Conservation (phyloP, 1,140 invertebrate genomes). For the Varroa destructor region DNA sequence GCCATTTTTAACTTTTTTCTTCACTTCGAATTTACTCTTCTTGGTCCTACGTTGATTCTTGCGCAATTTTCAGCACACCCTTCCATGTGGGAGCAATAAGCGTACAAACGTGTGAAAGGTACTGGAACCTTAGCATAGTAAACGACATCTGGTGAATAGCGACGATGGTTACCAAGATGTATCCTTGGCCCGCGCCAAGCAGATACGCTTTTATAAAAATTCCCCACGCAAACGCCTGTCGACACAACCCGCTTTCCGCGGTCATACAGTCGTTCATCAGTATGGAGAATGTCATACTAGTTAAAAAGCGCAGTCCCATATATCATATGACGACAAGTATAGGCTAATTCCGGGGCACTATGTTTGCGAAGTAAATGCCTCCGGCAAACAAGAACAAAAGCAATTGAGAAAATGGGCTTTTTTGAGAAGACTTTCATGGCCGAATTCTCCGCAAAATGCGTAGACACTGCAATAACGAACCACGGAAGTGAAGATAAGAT, state of each 20-base stretch:
- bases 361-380: background rate
- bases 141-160: too few species aligned
- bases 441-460: slow-evolving; percentile 1
- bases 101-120: too few species aligned
- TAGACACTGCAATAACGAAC: background rate
- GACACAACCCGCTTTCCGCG: background rate
- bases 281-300: background rate
- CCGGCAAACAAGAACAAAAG: background rate
- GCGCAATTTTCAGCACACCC: too few species aligned
- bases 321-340: background rate
- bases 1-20: too few species aligned
- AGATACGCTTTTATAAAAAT: background rate
- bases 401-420: background rate
- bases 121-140: too few species aligned
- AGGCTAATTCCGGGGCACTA: background rate
- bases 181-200: too few species aligned
- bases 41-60: too few species aligned
- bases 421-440: background rate
- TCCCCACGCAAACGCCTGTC: background rate
- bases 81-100: too few species aligned
- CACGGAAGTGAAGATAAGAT: slow-evolving; percentile 2
- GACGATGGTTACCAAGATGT: too few species aligned
- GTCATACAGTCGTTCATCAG: slow-evolving; percentile 20
- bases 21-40: too few species aligned
- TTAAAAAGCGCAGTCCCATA: background rate